A percentile compares a stretch with the other conserved stretches of the same genome.
Evolutionary conservation across 2,797 vertebrate species (phyloP).

Genomic region (Luscinia luscinia): DNA sequence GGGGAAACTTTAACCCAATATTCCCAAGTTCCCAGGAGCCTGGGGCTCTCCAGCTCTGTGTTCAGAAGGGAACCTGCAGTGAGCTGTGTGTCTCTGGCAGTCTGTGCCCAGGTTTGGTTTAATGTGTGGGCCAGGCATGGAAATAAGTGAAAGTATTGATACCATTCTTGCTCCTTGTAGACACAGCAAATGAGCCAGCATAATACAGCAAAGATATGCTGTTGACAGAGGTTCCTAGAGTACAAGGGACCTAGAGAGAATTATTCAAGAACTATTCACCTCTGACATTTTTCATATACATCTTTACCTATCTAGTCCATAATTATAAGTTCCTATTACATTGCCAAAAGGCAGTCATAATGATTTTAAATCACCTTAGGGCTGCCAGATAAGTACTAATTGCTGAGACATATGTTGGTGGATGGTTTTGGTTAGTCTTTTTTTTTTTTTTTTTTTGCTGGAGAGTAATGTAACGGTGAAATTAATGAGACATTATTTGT

Average conservation of each 20-base stretch:
- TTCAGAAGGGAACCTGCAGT: background rate
- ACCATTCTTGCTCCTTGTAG: background rate
- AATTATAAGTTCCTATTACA: background rate
- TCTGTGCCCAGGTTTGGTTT: background rate
- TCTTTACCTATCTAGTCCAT: background rate
- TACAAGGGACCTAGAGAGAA: background rate
- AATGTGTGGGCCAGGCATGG: background rate
- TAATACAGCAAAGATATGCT: background rate
- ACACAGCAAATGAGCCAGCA: background rate
- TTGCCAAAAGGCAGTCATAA: background rate
- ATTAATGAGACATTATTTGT: background rate
- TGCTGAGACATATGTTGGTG: background rate
- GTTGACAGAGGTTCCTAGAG: background rate
- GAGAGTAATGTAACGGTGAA: background rate
- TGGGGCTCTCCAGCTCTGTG: background rate
- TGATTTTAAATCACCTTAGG: background rate
- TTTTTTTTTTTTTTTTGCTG: background rate
- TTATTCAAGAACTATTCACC: background rate
- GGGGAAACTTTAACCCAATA: background rate
- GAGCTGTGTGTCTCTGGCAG: background rate
- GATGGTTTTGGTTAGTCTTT: background rate
- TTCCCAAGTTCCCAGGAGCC: background rate
- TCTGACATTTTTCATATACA: background rate
- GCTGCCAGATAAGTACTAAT: background rate
- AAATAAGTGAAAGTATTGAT: background rate